Base-by-base conservation (phyloP, 2,888 invertebrate genomes). In the Tenthredo distinguenda region DNA sequence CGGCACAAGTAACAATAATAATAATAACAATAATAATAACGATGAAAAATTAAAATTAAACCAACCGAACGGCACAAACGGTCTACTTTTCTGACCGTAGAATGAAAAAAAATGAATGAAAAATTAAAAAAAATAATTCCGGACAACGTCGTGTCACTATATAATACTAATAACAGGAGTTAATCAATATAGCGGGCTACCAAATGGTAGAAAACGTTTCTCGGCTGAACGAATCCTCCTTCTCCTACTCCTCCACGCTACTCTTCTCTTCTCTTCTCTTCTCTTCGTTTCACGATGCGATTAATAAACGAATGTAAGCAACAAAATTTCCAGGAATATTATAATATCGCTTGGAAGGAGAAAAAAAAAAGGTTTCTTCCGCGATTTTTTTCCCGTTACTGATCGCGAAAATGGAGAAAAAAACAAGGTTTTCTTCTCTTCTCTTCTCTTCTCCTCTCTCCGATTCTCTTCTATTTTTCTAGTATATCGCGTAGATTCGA, bases 81-180 rank as follows among this genome's bases (percentile, higher is more conserved):
- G 47, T 47, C 47, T 47, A 47, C 12, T 15, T 47, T 47, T 47
- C 47, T 47, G 47, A 47, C 15, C 47, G 3, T 47, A 15, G 12
- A 47, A 12, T 0, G 3, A 31, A 65, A 26, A 10, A 26, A 31
- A 65, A 26, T n/a, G 10, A 68, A 26, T 68, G 12, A 68, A 65
- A 7, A 47, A 15, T 43, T 7, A 76, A 76, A 76, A 47, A 68
- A 68, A 55, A 55, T 55, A 55, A 55, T 55, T n/a, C 55, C 55
- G 55, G 55, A 6, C 55, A 55, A 62, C 62, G 26, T 26, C 62
- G 62, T 62, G 26, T 62, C 62, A 62, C 62, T 62, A 26, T 58
- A 58, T 62, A 62, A 26, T 62, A 62, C 62, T 62, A 62, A 62
- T 62, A 62, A 62, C 62, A 62, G 26, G 62, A 62, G 62, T 62